Conservation (phyloP, 2,797 vertebrate genomes). For the Clarias laeviceps region DNA sequence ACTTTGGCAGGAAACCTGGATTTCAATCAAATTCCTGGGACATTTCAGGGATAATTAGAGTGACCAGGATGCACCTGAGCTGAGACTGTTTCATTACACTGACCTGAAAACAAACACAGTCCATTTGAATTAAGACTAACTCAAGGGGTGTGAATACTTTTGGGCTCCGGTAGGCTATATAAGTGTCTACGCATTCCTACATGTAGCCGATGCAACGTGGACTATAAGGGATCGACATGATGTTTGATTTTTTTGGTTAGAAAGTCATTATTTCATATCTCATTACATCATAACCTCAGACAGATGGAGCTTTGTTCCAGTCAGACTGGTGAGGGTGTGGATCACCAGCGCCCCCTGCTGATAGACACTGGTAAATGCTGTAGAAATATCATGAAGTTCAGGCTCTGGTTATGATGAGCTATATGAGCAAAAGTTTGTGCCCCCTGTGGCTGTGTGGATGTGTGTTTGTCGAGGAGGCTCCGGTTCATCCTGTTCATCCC, state of each 20-base stretch:
- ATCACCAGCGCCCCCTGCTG: conserved; percentile 9
- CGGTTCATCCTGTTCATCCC: not conserved
- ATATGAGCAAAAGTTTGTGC: not conserved
- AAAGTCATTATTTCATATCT: not conserved
- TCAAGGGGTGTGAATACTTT: not conserved
- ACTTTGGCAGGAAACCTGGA: not conserved
- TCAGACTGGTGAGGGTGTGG: not conserved
- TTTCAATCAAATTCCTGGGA: not conserved
- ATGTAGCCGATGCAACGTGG: not conserved
- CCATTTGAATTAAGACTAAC: not conserved
- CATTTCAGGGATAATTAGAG: not conserved
- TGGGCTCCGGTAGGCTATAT: not conserved
- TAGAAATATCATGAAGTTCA: not conserved
- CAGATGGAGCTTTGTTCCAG: not conserved
- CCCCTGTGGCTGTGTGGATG: not conserved
- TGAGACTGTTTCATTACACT: not conserved
- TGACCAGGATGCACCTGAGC: not conserved
- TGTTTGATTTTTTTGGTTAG: not conserved
- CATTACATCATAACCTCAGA: not conserved
- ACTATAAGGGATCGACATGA: not conserved
- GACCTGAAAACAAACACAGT: not conserved
- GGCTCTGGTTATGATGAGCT: not conserved
- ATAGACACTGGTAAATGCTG: too few relatives aligned
- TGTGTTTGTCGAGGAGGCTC: not conserved
- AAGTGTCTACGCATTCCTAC: not conserved